phyloP scores from a whole-genome alignment of 1,140 invertebrate genomes.

The Druon quercuslanigerum region DNA sequence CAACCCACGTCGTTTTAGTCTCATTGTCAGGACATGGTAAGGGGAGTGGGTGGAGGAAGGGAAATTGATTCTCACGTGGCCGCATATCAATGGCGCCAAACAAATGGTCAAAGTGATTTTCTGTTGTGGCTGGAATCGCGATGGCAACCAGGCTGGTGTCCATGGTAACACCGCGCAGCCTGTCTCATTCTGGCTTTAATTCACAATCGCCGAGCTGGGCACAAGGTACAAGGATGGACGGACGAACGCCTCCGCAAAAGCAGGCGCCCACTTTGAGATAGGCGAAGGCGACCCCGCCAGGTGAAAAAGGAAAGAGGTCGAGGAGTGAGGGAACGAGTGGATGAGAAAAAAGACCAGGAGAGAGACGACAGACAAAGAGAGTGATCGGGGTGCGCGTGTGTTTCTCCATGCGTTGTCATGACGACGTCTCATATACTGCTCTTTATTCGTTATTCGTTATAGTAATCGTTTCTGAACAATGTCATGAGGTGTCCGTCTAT shows the following conservation, averaged over 20 bases:
- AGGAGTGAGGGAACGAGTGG: constrained; percentile 18
- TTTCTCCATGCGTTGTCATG: constrained; percentile 68
- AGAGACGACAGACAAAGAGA: constrained; percentile 44
- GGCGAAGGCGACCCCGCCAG: constrained; percentile 46
- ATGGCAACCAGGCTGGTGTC: constrained; percentile 70
- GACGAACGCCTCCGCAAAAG: constrained; percentile 48
- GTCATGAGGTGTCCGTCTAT: constrained; percentile 63
- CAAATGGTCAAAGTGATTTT: constrained; percentile 74
- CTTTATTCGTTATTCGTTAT: constrained; percentile 59
- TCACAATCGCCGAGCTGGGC: constrained; percentile 52
- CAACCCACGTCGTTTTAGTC: constrained; percentile 26
- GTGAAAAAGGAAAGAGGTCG: constrained; percentile 57
- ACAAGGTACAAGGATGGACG: constrained; percentile 51
- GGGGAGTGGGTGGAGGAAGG: constrained; percentile 29
- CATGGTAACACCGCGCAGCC: constrained; percentile 60
- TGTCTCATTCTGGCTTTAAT: constrained; percentile 65
- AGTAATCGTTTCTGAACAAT: constrained; percentile 67
- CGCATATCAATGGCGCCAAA: constrained; percentile 69
- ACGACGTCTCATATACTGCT: constrained; percentile 52
- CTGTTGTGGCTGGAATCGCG: constrained; percentile 73
- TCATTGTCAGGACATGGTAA: constrained; percentile 25
- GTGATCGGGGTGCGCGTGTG: constrained; percentile 56
- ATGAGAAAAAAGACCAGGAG: constrained; percentile 33
- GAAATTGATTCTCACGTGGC: constrained; percentile 70
- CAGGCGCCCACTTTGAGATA: constrained; percentile 50